A percentile compares a stretch with the other conserved stretches of the same genome.
phyloP scores from a whole-genome alignment of 2,113 vertebrate genomes.

The Coracopsis vasa region DNA sequence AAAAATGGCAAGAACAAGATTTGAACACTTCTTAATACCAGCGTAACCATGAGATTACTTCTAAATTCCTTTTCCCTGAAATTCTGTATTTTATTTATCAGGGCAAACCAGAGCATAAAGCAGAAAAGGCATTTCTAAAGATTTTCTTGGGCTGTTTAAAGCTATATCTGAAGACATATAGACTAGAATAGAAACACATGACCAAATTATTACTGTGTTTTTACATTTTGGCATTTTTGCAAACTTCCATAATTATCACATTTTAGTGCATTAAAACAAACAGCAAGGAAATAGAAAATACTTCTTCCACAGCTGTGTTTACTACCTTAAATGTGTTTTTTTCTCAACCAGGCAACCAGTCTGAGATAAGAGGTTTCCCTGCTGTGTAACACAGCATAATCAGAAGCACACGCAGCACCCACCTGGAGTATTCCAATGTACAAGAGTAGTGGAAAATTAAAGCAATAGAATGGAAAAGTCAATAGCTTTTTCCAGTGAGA shows the following conservation, averaged over 20 bases:
- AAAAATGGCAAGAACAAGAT: constrained; percentile 35
- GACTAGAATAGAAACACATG: neutral
- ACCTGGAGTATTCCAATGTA: constrained; percentile 64
- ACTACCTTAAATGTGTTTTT: constrained; percentile 54
- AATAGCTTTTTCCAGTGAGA: constrained; percentile 54
- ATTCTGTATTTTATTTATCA: constrained; percentile 10
- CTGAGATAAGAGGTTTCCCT: constrained; percentile 76
- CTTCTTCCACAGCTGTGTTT: constrained; percentile 78
- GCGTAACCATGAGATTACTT: constrained; percentile 37
- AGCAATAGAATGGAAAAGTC: constrained; percentile 66
- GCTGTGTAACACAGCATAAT: constrained; percentile 68
- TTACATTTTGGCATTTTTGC: constrained; percentile 54
- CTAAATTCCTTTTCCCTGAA: constrained; percentile 35
- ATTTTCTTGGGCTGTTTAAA: neutral
- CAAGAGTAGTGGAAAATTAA: constrained; percentile 63
- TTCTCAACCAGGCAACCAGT: constrained; percentile 60
- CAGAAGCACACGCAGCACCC: constrained; percentile 56
- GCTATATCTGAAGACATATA: neutral
- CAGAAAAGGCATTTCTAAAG: neutral
- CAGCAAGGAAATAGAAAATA: constrained; percentile 67
- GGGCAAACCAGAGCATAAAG: neutral
- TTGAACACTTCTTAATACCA: constrained; percentile 32
- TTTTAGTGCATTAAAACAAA: constrained; percentile 74
- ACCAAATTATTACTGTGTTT: neutral
- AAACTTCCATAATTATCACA: constrained; percentile 63